Evolutionary conservation across 35 echinoderm and acorn worm genomes (phyloP).

Genomic region (Lytechinus variegatus): DNA sequence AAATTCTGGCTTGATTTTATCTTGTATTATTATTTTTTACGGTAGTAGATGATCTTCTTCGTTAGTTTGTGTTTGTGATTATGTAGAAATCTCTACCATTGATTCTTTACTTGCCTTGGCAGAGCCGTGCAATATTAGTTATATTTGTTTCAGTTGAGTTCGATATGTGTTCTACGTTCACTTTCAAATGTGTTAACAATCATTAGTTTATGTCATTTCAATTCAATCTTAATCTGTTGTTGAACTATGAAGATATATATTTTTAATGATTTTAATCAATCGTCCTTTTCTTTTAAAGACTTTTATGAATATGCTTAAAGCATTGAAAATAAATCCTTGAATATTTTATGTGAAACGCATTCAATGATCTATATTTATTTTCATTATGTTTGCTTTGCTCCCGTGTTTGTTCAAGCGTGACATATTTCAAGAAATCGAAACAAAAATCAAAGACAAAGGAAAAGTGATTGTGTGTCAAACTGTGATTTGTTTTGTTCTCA

Average conservation of each 20-base stretch:
- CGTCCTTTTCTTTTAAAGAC: too few relatives aligned
- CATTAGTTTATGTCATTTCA: background rate
- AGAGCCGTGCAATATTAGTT: constrained; percentile 32
- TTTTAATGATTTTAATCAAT: background rate
- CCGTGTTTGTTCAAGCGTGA: background rate
- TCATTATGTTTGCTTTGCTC: background rate
- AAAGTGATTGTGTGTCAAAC: background rate
- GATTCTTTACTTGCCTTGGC: background rate
- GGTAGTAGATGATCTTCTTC: background rate
- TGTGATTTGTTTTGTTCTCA: background rate
- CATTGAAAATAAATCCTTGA: background rate
- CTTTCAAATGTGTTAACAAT: background rate
- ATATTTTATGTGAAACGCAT: background rate
- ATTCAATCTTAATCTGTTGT: background rate
- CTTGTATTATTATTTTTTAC: background rate
- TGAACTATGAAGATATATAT: background rate
- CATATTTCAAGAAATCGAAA: background rate
- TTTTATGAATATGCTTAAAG: constrained; percentile 5
- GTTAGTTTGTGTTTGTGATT: background rate
- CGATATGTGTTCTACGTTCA: background rate
- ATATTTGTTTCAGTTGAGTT: constrained; percentile 21
- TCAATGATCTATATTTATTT: background rate
- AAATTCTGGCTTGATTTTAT: background rate
- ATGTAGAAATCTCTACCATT: background rate
- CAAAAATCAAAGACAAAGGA: background rate